These are phyloP conservation scores for Pimephales promelas DNA, from an alignment of 2,113 vertebrate genomes.

Conservation along the genomic window DNA sequence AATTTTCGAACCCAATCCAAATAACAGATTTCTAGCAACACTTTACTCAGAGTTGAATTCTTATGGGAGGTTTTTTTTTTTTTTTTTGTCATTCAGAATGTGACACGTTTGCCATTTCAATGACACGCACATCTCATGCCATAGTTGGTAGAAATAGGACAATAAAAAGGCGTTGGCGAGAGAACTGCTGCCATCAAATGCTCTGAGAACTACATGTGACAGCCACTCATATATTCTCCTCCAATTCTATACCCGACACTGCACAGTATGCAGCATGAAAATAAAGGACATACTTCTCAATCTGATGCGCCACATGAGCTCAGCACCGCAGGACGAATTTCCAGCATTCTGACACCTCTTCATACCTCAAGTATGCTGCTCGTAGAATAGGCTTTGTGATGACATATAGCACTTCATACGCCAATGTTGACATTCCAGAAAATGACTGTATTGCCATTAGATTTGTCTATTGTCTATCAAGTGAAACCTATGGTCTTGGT, in stretches of 20 bases:
- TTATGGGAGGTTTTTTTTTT: no score
- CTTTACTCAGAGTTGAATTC: neutral
- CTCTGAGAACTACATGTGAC: conserved; percentile 5
- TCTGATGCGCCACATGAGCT: neutral
- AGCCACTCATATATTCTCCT: conserved; percentile 5
- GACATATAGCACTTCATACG: neutral
- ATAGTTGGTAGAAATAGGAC: conserved; percentile 1
- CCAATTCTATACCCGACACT: conserved; percentile 21
- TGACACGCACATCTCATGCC: neutral
- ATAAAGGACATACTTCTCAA: conserved; percentile 1
- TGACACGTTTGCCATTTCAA: conserved; percentile 18
- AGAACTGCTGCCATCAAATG: conserved; percentile 18
- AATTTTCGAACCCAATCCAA: neutral
- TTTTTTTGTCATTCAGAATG: neutral
- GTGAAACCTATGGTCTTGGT: neutral
- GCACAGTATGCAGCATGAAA: conserved; percentile 32
- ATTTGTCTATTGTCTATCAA: neutral
- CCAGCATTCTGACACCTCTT: conserved; percentile 17
- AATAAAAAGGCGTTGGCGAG: neutral
- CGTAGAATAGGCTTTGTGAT: neutral
- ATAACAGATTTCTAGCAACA: neutral
- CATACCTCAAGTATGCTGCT: conserved; percentile 16
- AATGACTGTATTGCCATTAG: neutral
- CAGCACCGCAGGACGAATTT: conserved; percentile 9
- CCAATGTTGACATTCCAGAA: conserved; percentile 17